Evolutionary conservation across 1,140 invertebrate genomes (phyloP).

Genomic region (Meloidogyne floridensis): DNA sequence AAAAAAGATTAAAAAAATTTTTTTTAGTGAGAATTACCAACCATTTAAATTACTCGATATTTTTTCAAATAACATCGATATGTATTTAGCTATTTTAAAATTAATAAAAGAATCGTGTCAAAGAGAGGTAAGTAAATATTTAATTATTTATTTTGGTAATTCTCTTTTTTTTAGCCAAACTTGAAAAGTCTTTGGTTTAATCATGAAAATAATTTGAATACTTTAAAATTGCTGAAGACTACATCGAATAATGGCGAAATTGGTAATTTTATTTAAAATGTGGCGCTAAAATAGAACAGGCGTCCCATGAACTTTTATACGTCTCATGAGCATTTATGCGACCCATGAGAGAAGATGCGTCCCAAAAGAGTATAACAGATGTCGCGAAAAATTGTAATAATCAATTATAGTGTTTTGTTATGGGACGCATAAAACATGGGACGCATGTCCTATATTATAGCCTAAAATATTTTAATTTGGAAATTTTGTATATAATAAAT

Average conservation of each 20-base stretch:
- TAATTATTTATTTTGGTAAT: background rate
- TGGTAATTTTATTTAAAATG: background rate
- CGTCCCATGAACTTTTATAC: too few relatives aligned
- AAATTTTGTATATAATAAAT: background rate
- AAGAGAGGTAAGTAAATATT: background rate
- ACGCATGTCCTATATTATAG: too few relatives aligned
- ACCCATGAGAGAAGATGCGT: too few relatives aligned
- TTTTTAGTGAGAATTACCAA: slow-evolving; percentile 21
- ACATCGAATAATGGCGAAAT: slow-evolving; percentile 16
- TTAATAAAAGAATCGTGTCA: slow-evolving; percentile 23
- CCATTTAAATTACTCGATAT: slow-evolving; percentile 23
- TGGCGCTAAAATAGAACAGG: too few relatives aligned
- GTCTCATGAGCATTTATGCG: too few relatives aligned
- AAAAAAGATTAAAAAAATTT: background rate
- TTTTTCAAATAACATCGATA: slow-evolving; percentile 15
- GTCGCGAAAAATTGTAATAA: too few relatives aligned
- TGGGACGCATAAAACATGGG: too few relatives aligned
- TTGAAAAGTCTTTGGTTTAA: slow-evolving; percentile 16
- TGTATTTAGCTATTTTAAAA: slow-evolving; percentile 26
- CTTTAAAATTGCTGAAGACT: slow-evolving; percentile 9
- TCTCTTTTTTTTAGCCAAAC: slow-evolving; percentile 15
- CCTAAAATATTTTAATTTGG: background rate
- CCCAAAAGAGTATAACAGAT: too few relatives aligned
- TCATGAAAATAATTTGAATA: background rate
- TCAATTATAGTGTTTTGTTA: too few relatives aligned